Percentiles rank a stretch among this genome's conserved stretches.
Evolutionary conservation across 2,888 invertebrate genomes (phyloP).

Genomic region (Agrilus biguttatus): DNA sequence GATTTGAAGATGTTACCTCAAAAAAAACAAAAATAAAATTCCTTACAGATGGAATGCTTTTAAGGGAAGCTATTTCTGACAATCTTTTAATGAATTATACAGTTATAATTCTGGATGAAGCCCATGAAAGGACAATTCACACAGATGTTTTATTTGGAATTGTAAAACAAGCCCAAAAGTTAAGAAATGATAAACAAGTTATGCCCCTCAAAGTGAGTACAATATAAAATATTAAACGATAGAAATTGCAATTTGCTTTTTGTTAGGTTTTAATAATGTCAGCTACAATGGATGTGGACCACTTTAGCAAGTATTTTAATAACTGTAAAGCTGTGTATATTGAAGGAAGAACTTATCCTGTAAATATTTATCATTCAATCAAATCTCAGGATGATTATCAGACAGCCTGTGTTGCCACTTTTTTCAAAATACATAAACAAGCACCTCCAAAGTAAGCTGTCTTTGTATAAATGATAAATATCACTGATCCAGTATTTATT

Average conservation of each 20-base stretch:
- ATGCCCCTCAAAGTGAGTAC: conserved; percentile 47
- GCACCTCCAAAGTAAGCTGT: conserved; percentile 60
- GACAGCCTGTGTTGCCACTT: conserved; percentile 67
- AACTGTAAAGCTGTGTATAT: conserved; percentile 76
- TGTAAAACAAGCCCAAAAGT: conserved; percentile 72
- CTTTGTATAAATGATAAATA: conserved; percentile 1
- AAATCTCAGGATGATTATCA: conserved; percentile 70
- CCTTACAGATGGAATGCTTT: conserved; percentile 87
- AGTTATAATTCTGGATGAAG: conserved; percentile 82
- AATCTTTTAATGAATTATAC: conserved; percentile 62
- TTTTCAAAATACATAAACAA: conserved; percentile 78
- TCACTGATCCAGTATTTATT: conserved; percentile 20
- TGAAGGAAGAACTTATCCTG: conserved; percentile 77
- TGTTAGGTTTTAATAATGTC: conserved; percentile 77
- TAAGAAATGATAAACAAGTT: conserved; percentile 45
- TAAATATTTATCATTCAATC: conserved; percentile 57
- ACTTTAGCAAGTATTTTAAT: conserved; percentile 80
- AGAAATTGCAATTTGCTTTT: neutral
- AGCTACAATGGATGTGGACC: conserved; percentile 92
- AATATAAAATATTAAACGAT: neutral
- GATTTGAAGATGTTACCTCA: conserved; percentile 83
- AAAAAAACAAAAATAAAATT: conserved; percentile 74
- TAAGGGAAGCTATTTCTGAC: conserved; percentile 78
- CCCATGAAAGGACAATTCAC: conserved; percentile 87
- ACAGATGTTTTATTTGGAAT: conserved; percentile 91